Percentiles rank a stretch among this genome's conserved stretches.
Evolutionary conservation across 2,113 vertebrate genomes (phyloP).

Genomic region (Oenanthe oenanthe): DNA sequence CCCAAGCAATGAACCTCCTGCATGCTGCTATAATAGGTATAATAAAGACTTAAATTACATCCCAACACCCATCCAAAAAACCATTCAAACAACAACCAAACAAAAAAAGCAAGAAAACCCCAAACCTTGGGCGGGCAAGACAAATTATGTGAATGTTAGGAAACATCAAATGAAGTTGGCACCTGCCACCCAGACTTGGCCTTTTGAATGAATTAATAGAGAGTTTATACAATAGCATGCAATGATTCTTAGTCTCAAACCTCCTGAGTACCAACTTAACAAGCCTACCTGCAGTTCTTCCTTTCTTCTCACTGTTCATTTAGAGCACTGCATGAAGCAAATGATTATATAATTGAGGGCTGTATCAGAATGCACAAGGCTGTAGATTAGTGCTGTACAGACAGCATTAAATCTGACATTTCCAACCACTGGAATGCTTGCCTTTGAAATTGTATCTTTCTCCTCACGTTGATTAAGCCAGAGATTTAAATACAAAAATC

Average conservation of each 20-base stretch:
- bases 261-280: conserved; percentile 4
- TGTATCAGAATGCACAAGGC: conserved; percentile 8
- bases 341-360: conserved; percentile 27
- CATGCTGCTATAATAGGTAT: neutral
- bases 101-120: neutral
- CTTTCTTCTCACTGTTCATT: conserved; percentile 5
- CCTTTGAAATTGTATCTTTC: neutral
- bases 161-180: neutral
- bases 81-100: neutral
- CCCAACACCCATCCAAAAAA: too few relatives aligned
- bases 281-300: conserved; percentile 5
- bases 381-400: neutral
- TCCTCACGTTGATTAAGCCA: neutral
- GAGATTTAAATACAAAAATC: neutral
- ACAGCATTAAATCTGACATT: conserved; percentile 8
- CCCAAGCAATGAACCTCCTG: neutral
- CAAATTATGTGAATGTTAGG: neutral
- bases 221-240: neutral
- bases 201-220: neutral
- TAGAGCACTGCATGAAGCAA: conserved; percentile 22
- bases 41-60: neutral
- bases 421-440: neutral
- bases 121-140: neutral
- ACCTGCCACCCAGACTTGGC: neutral
- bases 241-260: neutral